phyloP scores from a whole-genome alignment of 1,140 invertebrate species.

The Bombus polaris region DNA sequence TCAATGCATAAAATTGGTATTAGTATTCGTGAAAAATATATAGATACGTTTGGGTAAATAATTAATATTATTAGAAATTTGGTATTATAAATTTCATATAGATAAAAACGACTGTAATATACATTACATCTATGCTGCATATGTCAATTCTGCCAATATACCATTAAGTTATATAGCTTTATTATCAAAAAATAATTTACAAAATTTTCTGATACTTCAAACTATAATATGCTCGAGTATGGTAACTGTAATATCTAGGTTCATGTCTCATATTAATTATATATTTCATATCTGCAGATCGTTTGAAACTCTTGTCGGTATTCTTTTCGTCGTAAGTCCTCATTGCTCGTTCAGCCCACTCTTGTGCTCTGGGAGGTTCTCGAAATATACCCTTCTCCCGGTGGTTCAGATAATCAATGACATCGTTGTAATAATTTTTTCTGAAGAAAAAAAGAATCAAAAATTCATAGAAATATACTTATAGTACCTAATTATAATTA shows the following conservation, averaged over 20 bases:
- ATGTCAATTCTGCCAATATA: background rate
- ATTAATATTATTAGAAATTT: background rate
- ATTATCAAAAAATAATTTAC: constrained; percentile 56
- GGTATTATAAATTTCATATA: background rate
- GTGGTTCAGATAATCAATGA: constrained; percentile 91
- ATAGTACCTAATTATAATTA: too few relatives aligned
- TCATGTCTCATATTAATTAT: constrained; percentile 76
- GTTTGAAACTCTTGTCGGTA: constrained; percentile 72
- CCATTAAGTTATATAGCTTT: background rate
- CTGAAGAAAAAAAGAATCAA: constrained; percentile 57
- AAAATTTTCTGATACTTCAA: constrained; percentile 80
- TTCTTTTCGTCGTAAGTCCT: constrained; percentile 86
- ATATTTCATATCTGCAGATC: constrained; percentile 76
- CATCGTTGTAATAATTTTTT: constrained; percentile 92
- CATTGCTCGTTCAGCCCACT: constrained; percentile 91
- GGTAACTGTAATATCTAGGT: constrained; percentile 80
- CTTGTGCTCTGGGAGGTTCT: constrained; percentile 89
- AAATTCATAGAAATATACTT: background rate
- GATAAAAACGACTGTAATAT: background rate
- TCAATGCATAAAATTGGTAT: background rate
- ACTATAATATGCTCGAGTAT: constrained; percentile 81
- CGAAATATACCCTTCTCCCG: constrained; percentile 86
- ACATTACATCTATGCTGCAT: background rate
- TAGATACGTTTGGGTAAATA: background rate
- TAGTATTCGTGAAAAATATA: background rate